A percentile compares a stretch with the other conserved stretches of the same genome.
phyloP scores from a whole-genome alignment of 2,888 invertebrate genomes.

The Melanophora roralis region DNA sequence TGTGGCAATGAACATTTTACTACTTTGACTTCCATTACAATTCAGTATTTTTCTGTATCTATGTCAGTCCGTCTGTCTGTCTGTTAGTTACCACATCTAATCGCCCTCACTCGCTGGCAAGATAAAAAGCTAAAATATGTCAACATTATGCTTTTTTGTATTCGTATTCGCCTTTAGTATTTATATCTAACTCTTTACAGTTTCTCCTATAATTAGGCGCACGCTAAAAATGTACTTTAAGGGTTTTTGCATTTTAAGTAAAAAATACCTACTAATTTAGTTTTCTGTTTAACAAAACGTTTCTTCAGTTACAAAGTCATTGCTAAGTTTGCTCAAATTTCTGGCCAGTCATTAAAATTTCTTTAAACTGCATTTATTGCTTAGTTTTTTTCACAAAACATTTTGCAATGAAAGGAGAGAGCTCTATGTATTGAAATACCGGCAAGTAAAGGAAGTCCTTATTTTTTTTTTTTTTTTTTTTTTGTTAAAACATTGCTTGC shows the following conservation, averaged over 20 bases:
- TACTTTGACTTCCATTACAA: constrained; percentile 48
- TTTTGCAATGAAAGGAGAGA: constrained; percentile 42
- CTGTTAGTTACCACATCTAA: constrained; percentile 30
- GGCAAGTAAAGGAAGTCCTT: constrained; percentile 31
- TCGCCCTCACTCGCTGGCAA: constrained; percentile 52
- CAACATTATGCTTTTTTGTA: constrained; percentile 25
- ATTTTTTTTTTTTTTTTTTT: constrained; percentile 21
- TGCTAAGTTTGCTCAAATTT: constrained; percentile 4
- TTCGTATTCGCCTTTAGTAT: background rate
- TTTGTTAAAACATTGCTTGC: constrained; percentile 44
- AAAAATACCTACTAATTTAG: no score
- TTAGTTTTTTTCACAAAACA: background rate
- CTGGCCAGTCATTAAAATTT: constrained; percentile 50
- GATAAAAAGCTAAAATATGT: constrained; percentile 43
- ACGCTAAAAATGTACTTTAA: background rate
- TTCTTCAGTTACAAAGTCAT: background rate
- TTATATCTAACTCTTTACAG: constrained; percentile 16
- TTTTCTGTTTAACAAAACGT: background rate
- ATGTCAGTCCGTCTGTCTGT: background rate
- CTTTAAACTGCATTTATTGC: constrained; percentile 47
- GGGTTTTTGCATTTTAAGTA: no score
- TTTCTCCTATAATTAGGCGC: background rate
- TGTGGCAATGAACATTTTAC: constrained; percentile 43
- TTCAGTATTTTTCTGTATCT: constrained; percentile 4
- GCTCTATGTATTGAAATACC: constrained; percentile 22